These are phyloP conservation scores for Pseudorhombus dupliciocellatus DNA, from an alignment of 2,113 vertebrate genomes.

Conservation along the genomic window DNA sequence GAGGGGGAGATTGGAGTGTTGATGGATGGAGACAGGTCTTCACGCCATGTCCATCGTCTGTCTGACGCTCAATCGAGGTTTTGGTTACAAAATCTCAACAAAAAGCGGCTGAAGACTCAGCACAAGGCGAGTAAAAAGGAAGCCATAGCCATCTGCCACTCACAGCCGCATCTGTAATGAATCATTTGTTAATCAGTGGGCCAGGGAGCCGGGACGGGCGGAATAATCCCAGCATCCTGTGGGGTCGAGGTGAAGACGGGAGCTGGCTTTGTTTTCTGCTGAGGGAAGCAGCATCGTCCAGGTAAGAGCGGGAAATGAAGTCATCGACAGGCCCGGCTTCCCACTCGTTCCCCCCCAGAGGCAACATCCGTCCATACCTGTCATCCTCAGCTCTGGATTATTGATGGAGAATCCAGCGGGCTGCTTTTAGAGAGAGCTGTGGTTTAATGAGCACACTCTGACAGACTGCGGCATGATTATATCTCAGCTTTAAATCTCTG, in stretches of 20 bases:
- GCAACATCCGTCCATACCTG: constrained; percentile 45
- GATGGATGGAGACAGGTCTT: background rate
- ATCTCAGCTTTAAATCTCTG: background rate
- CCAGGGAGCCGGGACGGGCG: too few species aligned
- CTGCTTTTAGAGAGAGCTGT: background rate
- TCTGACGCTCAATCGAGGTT: background rate
- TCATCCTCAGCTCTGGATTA: constrained; percentile 46
- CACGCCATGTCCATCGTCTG: background rate
- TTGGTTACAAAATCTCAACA: too few species aligned
- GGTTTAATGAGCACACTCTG: background rate
- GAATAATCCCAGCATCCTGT: constrained; percentile 40
- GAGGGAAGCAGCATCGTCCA: background rate
- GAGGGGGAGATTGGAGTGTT: background rate
- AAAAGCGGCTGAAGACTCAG: too few species aligned
- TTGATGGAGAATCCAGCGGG: background rate
- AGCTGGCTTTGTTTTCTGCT: background rate
- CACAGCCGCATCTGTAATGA: too few species aligned
- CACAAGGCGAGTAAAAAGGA: too few species aligned
- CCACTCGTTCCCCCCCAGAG: constrained; percentile 25
- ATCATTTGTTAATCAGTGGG: too few species aligned
- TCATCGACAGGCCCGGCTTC: constrained; percentile 28
- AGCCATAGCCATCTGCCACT: too few species aligned
- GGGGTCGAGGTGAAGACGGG: constrained; percentile 11
- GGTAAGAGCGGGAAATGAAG: constrained; percentile 42
- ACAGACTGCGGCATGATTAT: background rate